Evolutionary conservation across 1,140 invertebrate species (phyloP).

Genomic region (Pomacea maculata): DNA sequence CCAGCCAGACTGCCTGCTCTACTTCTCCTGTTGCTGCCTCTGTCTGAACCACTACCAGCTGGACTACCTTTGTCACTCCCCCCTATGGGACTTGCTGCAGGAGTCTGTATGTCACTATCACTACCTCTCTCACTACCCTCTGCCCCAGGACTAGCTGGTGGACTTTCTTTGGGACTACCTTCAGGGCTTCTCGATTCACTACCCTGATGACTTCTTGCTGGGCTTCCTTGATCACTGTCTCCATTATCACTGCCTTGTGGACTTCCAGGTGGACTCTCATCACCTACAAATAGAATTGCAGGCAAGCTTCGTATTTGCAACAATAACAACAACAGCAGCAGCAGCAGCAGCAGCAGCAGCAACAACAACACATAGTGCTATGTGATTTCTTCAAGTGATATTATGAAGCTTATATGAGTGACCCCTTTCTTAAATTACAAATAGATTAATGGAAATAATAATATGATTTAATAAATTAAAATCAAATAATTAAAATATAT

Average conservation of each 20-base stretch:
- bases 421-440: too few species aligned
- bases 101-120: conserved; percentile 11
- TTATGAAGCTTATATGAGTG: too few species aligned
- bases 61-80: conserved; percentile 15
- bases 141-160: neutral
- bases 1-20: conserved; percentile 10
- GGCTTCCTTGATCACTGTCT: conserved; percentile 9
- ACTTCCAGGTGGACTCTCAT: too few species aligned
- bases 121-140: conserved; percentile 1
- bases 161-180: conserved; percentile 8
- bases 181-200: conserved; percentile 3
- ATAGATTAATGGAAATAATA: too few species aligned
- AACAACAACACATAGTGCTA: too few species aligned
- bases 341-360: too few species aligned
- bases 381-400: too few species aligned
- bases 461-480: too few species aligned
- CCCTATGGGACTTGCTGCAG: conserved; percentile 8
- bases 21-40: conserved; percentile 7
- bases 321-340: too few species aligned
- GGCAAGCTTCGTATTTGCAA: too few species aligned
- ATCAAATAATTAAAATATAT: too few species aligned
- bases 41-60: neutral
- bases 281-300: too few species aligned
- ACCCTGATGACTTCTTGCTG: neutral
- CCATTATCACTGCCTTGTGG: neutral